Base-by-base conservation (phyloP, 2,797 vertebrate species). In the Hemitrygon akajei region DNA sequence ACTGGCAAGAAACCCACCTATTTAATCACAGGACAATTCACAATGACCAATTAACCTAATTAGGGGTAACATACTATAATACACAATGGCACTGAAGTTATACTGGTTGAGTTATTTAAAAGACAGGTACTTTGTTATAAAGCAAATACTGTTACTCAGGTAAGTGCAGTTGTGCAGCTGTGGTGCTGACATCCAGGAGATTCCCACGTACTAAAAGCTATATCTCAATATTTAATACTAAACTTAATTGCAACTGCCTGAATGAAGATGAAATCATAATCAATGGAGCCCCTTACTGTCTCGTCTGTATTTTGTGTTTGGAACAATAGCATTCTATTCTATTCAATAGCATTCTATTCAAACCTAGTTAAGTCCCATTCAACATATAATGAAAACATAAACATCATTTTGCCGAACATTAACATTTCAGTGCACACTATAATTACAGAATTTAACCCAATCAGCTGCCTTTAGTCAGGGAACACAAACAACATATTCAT, bases 321-420 rank as follows among this genome's bases (percentile, higher is more conserved):
- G 37, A 89, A 89, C 63, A 69, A 89, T 89, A 69, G 63, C 10
- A 66, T 89, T 22, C 86, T 69, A 89, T 89, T 89, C 86, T 73
- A 73, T 22, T 73, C n/a, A 89, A 89, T 89, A 89, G 60, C 9
- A 66, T 89, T 37, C 86, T 69, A 89, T 89, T 89, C 86, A 89
- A 89, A 69, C 60, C 1, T 69, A 37, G 60, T 89, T 66, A 66
- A 34, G 86, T 37, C 37, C 86, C n/a, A 37, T 89, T 69, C 60
- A 37, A 89, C n/a, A 89, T 89, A 34, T 89, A 89, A 66, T 89
- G 86, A 89, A 89, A 69, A 89, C 63, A 89, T 89, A 89, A 89
- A 69, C n/a, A 66, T 89, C 6, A 69, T 89, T 89, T 89, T 89
- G 86, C 86, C 86, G 37, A 89, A 89, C 86, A 89, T 69, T 34